Conservation (phyloP, 2,888 invertebrate species). For the Phoenoteleia sp. region DNA sequence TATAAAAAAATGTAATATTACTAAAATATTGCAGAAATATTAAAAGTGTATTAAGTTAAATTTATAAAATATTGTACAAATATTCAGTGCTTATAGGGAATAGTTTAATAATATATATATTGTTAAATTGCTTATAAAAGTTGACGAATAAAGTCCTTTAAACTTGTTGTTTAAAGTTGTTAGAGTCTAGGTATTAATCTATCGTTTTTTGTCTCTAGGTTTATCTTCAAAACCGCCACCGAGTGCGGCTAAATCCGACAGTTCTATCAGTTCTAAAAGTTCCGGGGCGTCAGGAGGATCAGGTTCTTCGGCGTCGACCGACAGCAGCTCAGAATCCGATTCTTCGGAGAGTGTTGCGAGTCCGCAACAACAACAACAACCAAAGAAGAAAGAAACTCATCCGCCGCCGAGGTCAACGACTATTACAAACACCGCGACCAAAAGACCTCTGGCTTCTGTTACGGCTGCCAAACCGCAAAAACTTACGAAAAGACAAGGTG, state of each 20-base stretch:
- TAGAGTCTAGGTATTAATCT: no score
- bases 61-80: no score
- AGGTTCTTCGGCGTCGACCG: conserved; percentile 89
- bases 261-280: conserved; percentile 90
- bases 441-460: conserved; percentile 82
- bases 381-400: conserved; percentile 82
- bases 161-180: no score
- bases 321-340: conserved; percentile 90
- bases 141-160: no score
- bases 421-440: conserved; percentile 76
- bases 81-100: no score
- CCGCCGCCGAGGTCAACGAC: conserved; percentile 76
- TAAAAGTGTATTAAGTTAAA: no score
- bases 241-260: conserved; percentile 88
- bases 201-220: conserved; percentile 76
- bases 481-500: conserved; percentile 83
- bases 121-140: no score
- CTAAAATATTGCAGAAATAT: no score
- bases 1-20: no score
- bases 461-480: conserved; percentile 84
- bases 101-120: no score
- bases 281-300: conserved; percentile 89
- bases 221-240: conserved; percentile 80
- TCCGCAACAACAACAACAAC: conserved; percentile 84
- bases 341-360: conserved; percentile 88